Percentiles rank a stretch among this genome's conserved stretches.
Evolutionary conservation across 2,113 vertebrate species (phyloP).

Genomic region (Blennius ocellaris): DNA sequence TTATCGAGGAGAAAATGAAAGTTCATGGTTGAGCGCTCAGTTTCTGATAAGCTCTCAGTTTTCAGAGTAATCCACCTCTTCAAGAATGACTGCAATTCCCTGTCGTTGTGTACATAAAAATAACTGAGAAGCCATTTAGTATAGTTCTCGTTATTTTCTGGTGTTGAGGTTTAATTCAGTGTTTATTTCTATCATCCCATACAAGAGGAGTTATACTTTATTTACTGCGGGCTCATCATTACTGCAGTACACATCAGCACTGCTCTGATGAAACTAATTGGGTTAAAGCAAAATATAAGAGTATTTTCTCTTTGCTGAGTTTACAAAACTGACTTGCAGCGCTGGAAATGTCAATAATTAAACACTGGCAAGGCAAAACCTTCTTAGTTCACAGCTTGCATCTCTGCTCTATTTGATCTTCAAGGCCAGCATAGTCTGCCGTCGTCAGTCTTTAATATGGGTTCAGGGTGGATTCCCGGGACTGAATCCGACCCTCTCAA

Average conservation of each 20-base stretch:
- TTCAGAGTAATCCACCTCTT: neutral
- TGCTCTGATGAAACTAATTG: conserved; percentile 58
- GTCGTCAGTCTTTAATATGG: conserved; percentile 75
- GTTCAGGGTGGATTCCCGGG: conserved; percentile 67
- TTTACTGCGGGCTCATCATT: conserved; percentile 41
- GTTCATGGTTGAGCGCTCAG: conserved; percentile 1
- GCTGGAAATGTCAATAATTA: conserved; percentile 81
- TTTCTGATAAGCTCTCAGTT: conserved; percentile 1
- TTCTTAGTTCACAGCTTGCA: conserved; percentile 79
- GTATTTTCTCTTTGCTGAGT: conserved; percentile 73
- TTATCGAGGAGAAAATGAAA: conserved; percentile 13
- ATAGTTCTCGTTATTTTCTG: conserved; percentile 13
- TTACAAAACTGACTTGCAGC: conserved; percentile 69
- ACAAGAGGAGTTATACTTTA: conserved; percentile 24
- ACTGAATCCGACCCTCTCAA: conserved; percentile 67
- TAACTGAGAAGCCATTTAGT: neutral
- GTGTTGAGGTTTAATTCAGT: conserved; percentile 13
- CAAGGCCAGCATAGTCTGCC: conserved; percentile 69
- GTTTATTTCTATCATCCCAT: conserved; percentile 25
- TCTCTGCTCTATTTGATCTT: conserved; percentile 80
- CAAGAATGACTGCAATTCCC: neutral
- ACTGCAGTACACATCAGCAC: conserved; percentile 8
- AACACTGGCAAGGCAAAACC: conserved; percentile 69
- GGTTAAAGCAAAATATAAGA: conserved; percentile 55
- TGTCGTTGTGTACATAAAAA: neutral